Base-by-base conservation (phyloP, 2,797 vertebrate species). In the Hydrophis major region DNA sequence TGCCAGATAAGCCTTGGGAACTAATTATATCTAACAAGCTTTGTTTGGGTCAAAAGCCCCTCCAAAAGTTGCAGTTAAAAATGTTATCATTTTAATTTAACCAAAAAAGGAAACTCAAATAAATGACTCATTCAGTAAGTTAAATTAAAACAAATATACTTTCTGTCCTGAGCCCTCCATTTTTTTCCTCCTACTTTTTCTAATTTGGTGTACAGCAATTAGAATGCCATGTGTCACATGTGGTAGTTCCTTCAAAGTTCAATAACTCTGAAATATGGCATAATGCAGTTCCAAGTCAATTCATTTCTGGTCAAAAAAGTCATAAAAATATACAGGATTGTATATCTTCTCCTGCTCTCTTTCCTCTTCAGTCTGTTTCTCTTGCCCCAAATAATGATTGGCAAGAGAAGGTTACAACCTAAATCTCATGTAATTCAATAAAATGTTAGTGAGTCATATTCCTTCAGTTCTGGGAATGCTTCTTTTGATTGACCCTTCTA, bases 401-500 rank as follows among this genome's bases (percentile, higher is more conserved):
- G 25, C 61, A 87, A 63, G 25, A 86, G 22, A n/a, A 59, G 78
- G 53, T 87, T 87, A 87, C 13, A 63, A 55, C 47, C 66, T 28
- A 10, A 50, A 27, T 57, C 57, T 91, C 57, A 47, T 90, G 66
- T 88, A 83, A 94, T 50, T 63, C 53, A 61, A 88, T 22, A 37
- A 90, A 60, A 18, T 83, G 55, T 22, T 92, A 88, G 37, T 93
- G 93, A 93, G 32, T 92, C 63, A 83, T 60, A 59, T 86, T 83
- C 37, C 47, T 78, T 66, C 16, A 86, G 50, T 93, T 91, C 87
- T 89, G 90, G 89, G 87, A 89, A 86, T 18, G 14, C 13, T 57
- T 32, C 28, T 92, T 57, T 90, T 50, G 18, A 63, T 78, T 60
- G 47, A 53, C 42, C 59, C 27, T 87, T 86, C 32, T 89, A 63